Percentiles rank a stretch among this genome's conserved stretches.
Evolutionary conservation across 1,140 invertebrate genomes (phyloP).

Genomic region (Drosophila hydei): DNA sequence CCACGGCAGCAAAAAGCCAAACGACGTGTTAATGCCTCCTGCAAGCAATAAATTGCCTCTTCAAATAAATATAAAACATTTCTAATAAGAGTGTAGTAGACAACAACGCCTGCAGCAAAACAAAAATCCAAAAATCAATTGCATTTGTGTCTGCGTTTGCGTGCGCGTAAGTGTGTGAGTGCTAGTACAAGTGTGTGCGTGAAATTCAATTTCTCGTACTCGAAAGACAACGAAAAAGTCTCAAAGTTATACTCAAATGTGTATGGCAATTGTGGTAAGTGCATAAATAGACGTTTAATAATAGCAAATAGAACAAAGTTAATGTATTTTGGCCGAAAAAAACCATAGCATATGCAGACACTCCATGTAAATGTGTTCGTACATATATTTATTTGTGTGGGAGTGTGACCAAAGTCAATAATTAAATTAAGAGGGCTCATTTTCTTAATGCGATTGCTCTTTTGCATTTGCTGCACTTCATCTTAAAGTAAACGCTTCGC

Average conservation of each 20-base stretch:
- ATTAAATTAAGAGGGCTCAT: no score
- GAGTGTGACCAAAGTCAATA: no score
- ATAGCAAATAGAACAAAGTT: not conserved
- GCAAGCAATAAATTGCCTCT: constrained; percentile 34
- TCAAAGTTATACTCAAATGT: constrained; percentile 79
- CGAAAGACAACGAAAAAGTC: constrained; percentile 70
- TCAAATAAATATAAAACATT: constrained; percentile 53
- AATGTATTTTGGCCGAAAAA: not conserved
- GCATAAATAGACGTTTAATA: constrained; percentile 1
- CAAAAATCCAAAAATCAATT: constrained; percentile 44
- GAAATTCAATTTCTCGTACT: constrained; percentile 63
- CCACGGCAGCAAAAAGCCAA: constrained; percentile 52
- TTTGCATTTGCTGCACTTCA: no score
- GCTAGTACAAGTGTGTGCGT: constrained; percentile 47
- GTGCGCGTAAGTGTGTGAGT: constrained; percentile 35
- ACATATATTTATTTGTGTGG: not conserved
- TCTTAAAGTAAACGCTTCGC: no score
- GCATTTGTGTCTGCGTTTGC: constrained; percentile 45
- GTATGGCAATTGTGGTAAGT: constrained; percentile 81
- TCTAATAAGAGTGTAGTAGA: constrained; percentile 21
- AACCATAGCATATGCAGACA: not conserved
- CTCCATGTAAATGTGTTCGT: not conserved
- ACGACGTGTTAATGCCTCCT: constrained; percentile 56
- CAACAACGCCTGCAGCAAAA: constrained; percentile 1
- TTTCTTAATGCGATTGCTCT: no score